Percentiles rank a stretch among this genome's conserved stretches.
Conservation (phyloP, 2,888 invertebrate species). For the Leptodirus hochenwartii region DNA sequence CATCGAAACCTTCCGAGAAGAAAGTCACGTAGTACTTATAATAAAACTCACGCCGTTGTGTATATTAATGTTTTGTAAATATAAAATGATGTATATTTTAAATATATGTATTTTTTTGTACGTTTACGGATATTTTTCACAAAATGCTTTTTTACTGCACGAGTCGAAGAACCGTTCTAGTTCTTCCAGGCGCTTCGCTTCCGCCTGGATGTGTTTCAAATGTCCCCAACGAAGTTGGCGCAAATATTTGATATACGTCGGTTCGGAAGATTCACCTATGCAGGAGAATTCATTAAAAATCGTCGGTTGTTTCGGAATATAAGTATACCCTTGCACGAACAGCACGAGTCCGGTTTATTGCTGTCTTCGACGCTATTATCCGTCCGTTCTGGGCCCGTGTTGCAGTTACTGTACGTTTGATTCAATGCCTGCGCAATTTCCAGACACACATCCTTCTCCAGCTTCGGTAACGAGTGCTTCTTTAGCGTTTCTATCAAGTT, state of each 20-base stretch:
- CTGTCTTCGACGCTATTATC: constrained; percentile 2
- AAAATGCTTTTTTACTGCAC: constrained; percentile 14
- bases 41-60: background rate
- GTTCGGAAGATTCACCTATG: too few species aligned
- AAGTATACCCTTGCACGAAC: too few species aligned
- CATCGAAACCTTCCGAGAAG: background rate
- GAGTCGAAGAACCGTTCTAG: constrained; percentile 27
- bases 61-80: constrained; percentile 7
- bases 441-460: constrained; percentile 19
- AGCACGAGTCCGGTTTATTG: too few species aligned
- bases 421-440: constrained; percentile 20
- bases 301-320: background rate
- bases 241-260: constrained; percentile 25
- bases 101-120: constrained; percentile 4
- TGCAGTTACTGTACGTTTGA: constrained; percentile 12
- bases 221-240: constrained; percentile 28
- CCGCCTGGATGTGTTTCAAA: constrained; percentile 28
- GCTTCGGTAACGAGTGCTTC: constrained; percentile 15
- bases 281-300: constrained; percentile 9
- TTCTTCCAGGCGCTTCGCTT: constrained; percentile 26
- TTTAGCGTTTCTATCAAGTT: constrained; percentile 15
- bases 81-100: background rate
- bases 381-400: background rate
- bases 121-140: constrained; percentile 2
- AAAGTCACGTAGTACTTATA: background rate